phyloP scores from a whole-genome alignment of 23 tunicate species.

The Ciona savignyi region DNA sequence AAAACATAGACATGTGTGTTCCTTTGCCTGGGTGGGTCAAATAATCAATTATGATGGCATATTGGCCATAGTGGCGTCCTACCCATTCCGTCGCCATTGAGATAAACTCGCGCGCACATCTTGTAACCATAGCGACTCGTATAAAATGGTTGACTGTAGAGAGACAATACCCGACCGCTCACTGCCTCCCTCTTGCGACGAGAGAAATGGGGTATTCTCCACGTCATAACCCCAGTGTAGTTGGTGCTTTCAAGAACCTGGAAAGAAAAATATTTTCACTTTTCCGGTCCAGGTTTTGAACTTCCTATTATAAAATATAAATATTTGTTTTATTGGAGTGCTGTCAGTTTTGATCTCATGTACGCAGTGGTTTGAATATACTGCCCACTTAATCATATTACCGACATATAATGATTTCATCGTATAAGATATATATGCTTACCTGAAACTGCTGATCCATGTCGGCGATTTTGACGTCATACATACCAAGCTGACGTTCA shows the following conservation, averaged over 20 bases:
- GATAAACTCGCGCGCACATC: constrained; percentile 81
- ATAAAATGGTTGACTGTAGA: constrained; percentile 89
- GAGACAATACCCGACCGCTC: constrained; percentile 61
- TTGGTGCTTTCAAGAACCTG: constrained; percentile 80
- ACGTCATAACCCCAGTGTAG: constrained; percentile 60
- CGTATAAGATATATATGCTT: neutral
- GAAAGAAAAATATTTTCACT: no score
- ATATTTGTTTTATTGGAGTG: no score
- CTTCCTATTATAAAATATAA: no score
- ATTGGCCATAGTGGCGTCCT: neutral
- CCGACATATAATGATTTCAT: no score
- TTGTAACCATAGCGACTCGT: constrained; percentile 91
- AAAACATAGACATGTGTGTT: constrained; percentile 87
- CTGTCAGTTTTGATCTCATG: no score
- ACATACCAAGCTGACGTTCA: no score
- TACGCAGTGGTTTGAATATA: no score
- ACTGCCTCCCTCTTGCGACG: constrained; percentile 65
- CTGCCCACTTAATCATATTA: no score
- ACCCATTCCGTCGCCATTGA: constrained; percentile 98
- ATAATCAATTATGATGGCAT: neutral
- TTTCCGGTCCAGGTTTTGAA: no score
- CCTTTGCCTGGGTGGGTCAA: constrained; percentile 43
- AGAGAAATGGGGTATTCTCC: constrained; percentile 61
- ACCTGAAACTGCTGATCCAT: constrained; percentile 72
- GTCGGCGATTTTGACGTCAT: constrained; percentile 82